A percentile compares a stretch with the other conserved stretches of the same genome.
phyloP scores from a whole-genome alignment of 2,113 vertebrate genomes.

The Tricholaema leucomelas region DNA sequence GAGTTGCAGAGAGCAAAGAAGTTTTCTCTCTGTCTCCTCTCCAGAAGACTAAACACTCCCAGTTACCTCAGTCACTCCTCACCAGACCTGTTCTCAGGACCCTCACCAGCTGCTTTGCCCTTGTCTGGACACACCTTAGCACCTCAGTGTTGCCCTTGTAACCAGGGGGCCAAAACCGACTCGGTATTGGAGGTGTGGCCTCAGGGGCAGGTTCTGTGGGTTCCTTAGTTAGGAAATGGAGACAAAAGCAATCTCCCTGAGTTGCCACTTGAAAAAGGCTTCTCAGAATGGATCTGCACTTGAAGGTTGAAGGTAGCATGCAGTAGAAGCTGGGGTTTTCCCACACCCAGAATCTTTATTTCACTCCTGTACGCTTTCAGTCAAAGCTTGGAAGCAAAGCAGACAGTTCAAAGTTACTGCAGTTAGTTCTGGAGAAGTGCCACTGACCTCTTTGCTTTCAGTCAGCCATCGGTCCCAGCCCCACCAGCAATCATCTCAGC shows the following conservation, averaged over 20 bases:
- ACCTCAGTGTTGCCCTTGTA: too few relatives aligned
- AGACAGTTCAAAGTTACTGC: slow-evolving; percentile 40
- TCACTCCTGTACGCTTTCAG: slow-evolving; percentile 1
- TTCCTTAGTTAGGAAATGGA: neutral
- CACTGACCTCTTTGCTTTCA: slow-evolving; percentile 75
- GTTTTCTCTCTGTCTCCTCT: too few relatives aligned
- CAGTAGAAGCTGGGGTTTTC: neutral
- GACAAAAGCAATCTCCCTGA: neutral
- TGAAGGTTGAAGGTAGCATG: neutral
- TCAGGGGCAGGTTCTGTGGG: too few relatives aligned
- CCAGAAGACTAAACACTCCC: too few relatives aligned
- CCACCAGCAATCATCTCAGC: slow-evolving; percentile 77
- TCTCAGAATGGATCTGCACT: neutral
- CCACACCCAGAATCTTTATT: neutral
- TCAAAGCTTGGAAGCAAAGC: slow-evolving; percentile 61
- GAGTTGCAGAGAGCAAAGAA: too few relatives aligned
- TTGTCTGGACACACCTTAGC: too few relatives aligned
- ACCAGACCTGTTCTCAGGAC: too few relatives aligned
- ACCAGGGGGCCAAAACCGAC: too few relatives aligned
- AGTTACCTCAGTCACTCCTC: too few relatives aligned
- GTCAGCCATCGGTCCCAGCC: slow-evolving; percentile 82
- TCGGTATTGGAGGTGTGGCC: too few relatives aligned
- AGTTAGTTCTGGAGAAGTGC: slow-evolving; percentile 61
- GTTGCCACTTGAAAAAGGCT: neutral
- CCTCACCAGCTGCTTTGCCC: too few relatives aligned